Conservation (phyloP, 1,140 invertebrate genomes). For the Drosophila santomea region DNA sequence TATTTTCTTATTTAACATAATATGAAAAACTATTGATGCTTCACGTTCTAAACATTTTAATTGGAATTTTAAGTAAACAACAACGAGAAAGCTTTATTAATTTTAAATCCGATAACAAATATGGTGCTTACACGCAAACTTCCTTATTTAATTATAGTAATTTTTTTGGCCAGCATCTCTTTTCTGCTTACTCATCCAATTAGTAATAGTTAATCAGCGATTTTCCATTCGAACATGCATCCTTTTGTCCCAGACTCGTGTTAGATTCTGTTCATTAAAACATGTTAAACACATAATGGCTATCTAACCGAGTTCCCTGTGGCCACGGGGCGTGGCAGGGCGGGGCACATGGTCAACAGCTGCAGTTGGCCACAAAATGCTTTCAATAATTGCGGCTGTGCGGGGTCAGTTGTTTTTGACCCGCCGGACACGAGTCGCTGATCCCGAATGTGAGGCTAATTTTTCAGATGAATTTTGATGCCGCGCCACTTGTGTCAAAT, state of each 20-base stretch:
- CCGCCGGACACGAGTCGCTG: constrained; percentile 55
- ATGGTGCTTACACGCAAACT: not conserved
- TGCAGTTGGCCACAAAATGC: constrained; percentile 59
- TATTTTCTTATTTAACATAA: too few relatives aligned
- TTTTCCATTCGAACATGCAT: constrained; percentile 1
- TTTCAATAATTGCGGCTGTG: constrained; percentile 72
- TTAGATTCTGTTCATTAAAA: constrained; percentile 73
- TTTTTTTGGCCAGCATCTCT: not conserved
- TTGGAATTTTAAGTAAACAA: not conserved
- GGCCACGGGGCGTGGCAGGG: constrained; percentile 7
- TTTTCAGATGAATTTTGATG: constrained; percentile 60
- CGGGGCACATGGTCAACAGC: constrained; percentile 16
- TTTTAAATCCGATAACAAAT: not conserved
- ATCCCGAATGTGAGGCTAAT: constrained; percentile 54
- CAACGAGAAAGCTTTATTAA: not conserved
- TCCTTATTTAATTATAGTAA: too few relatives aligned
- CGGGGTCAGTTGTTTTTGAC: constrained; percentile 35
- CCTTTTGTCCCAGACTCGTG: constrained; percentile 12
- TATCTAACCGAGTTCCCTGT: constrained; percentile 52
- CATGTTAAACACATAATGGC: constrained; percentile 70
- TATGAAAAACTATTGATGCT: not conserved
- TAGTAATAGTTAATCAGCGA: constrained; percentile 22
- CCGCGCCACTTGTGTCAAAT: constrained; percentile 53
- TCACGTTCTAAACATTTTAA: not conserved
- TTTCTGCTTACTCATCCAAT: constrained; percentile 26